phyloP scores from a whole-genome alignment of 2,797 vertebrate species.

The Sphenopsis melanotis region DNA sequence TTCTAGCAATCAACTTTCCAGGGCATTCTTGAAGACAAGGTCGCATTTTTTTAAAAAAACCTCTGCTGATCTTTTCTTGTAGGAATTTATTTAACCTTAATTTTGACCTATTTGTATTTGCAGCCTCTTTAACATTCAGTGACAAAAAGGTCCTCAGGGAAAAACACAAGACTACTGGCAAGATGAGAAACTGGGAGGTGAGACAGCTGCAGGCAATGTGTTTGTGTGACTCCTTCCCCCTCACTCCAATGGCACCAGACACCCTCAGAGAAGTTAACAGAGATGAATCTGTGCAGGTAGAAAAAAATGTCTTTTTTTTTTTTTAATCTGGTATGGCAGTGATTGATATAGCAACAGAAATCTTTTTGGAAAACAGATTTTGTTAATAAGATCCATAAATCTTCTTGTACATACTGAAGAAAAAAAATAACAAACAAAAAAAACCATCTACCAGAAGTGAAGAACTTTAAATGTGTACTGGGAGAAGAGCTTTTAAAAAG shows the following conservation, averaged over 20 bases:
- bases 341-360: not conserved
- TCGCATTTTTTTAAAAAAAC: not conserved
- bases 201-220: not conserved
- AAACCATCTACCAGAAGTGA: not conserved
- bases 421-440: not conserved
- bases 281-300: not conserved
- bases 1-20: not conserved
- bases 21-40: not conserved
- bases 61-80: not conserved
- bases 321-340: not conserved
- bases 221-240: not conserved
- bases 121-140: not conserved
- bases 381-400: conserved; percentile 29
- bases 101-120: not conserved
- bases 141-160: not conserved
- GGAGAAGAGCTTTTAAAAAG: not conserved
- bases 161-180: not conserved
- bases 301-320: not conserved
- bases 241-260: not conserved
- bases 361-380: not conserved
- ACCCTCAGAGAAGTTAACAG: not conserved
- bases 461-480: not conserved
- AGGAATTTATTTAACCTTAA: not conserved
- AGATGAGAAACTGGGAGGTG: not conserved
- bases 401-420: not conserved